phyloP scores from a whole-genome alignment of 2,113 vertebrate species.

The Larimichthys crocea region DNA sequence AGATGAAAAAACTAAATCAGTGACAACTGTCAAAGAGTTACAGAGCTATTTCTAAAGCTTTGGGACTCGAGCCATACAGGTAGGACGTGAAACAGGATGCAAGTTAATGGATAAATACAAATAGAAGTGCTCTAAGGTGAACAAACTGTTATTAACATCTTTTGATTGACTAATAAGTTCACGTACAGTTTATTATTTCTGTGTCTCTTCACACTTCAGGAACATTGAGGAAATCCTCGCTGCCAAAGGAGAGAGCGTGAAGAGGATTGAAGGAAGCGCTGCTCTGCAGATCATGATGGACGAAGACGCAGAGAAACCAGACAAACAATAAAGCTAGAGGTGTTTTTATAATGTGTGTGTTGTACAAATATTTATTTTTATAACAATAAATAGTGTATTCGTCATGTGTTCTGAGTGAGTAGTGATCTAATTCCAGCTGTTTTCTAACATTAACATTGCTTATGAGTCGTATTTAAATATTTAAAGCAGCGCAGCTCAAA shows the following conservation, averaged over 20 bases:
- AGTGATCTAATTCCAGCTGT: too few relatives aligned
- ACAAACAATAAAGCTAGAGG: slow-evolving; percentile 53
- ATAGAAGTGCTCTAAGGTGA: neutral
- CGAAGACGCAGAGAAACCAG: slow-evolving; percentile 50
- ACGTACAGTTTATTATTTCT: too few relatives aligned
- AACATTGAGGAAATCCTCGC: slow-evolving; percentile 98
- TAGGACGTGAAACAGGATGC: too few relatives aligned
- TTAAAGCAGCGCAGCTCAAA: neutral
- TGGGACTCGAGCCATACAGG: too few relatives aligned
- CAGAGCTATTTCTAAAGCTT: too few relatives aligned
- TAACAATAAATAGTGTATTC: slow-evolving; percentile 43
- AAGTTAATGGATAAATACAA: too few relatives aligned
- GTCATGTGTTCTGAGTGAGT: neutral
- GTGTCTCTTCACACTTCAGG: slow-evolving; percentile 71
- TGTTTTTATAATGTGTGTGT: slow-evolving; percentile 2
- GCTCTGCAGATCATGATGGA: slow-evolving; percentile 87
- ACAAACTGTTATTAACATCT: neutral
- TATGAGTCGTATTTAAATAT: neutral
- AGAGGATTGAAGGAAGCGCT: slow-evolving; percentile 80
- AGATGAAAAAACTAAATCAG: too few relatives aligned
- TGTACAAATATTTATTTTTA: slow-evolving; percentile 9
- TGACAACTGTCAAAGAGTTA: too few relatives aligned
- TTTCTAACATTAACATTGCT: neutral
- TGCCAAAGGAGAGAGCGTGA: slow-evolving; percentile 91
- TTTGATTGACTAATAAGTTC: neutral